Base-by-base conservation (phyloP, 2,113 vertebrate species). In the Phalacrocorax brasilianus region DNA sequence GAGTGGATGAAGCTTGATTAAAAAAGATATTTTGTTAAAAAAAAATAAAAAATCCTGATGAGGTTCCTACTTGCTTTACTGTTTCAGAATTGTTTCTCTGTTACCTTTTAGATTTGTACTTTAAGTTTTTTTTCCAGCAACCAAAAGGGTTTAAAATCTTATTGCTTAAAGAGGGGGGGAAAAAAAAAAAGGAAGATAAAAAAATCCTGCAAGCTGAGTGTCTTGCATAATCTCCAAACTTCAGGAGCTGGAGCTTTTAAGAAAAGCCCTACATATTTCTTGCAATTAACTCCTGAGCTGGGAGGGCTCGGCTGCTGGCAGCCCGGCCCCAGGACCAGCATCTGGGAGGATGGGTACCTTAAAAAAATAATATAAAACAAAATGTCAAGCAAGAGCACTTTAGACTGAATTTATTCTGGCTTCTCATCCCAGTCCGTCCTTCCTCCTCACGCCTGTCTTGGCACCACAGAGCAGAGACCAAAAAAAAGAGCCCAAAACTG, bases 201-300 rank as follows among this genome's bases (percentile, higher is more conserved):
- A 87, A 87, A 89, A 74, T 81, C 71, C 67, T 83, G 82, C 79
- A 49, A 93, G 85, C 90, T 90, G 82, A 95, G 85, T 93, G 91
- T 83, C 93, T 96, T 93, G 95, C 90, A 93, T 93, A 96, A 96
- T 95, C 95, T 45, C 59, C 68, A 88, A 90, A 96, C 82, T 95
- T 93, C 71, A 81, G 85, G 78, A 97, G 88, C 78, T 44, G 59
- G 12, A 79, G 88, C 71, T 96, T 92, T 96, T 88, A 86, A 96
- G 93, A 90, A 76, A 85, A 97, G 85, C 88, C 68, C 47, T 86
- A 67, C 56, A 63, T 94, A 91, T 67, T 0, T 0, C 28, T 87
- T n/a, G 66, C 93, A 95, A 95, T 89, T 92, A 95, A 88, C 68
- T 92, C 86, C 83, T 42, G 45, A 85, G 35, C 45, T 13, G 74